A percentile compares a stretch with the other conserved stretches of the same genome.
Evolutionary conservation across 2,797 vertebrate species (phyloP).

Genomic region (Cephalopachus bancanus): DNA sequence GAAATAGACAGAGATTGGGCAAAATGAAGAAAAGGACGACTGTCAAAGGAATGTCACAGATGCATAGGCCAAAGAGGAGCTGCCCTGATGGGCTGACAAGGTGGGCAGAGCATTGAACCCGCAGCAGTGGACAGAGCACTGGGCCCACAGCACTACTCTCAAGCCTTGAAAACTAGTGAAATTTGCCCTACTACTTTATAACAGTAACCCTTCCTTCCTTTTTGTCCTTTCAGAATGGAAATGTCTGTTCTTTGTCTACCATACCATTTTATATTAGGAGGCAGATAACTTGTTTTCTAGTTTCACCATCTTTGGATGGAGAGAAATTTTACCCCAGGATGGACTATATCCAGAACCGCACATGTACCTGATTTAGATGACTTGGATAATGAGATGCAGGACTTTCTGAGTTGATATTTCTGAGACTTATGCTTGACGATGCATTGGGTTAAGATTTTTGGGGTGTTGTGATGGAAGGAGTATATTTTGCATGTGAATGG

Average conservation of each 20-base stretch:
- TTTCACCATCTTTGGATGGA: slow-evolving; percentile 7
- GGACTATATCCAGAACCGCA: slow-evolving; percentile 2
- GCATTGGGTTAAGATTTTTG: slow-evolving; percentile 24
- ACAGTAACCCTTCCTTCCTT: neutral
- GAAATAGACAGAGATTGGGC: slow-evolving; percentile 24
- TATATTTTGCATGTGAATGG: neutral
- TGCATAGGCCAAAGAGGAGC: slow-evolving; percentile 17
- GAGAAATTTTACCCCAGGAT: neutral
- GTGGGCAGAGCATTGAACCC: neutral
- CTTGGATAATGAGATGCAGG: slow-evolving; percentile 28
- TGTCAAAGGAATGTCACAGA: neutral
- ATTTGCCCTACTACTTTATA: slow-evolving; percentile 53
- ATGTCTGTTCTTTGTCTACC: neutral
- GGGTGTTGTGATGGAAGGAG: neutral
- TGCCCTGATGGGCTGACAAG: neutral
- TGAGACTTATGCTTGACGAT: slow-evolving; percentile 16
- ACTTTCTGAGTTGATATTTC: slow-evolving; percentile 53
- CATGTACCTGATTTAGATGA: neutral
- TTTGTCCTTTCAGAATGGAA: slow-evolving; percentile 37
- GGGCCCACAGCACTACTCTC: neutral
- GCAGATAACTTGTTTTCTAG: slow-evolving; percentile 29
- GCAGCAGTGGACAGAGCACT: neutral
- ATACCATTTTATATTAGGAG: slow-evolving; percentile 13
- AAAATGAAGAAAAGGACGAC: slow-evolving; percentile 58
- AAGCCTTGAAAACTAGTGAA: slow-evolving; percentile 29